These are phyloP conservation scores for Stomatorhinus walkeri DNA, from an alignment of 2,797 vertebrate genomes.

Conservation along the genomic window DNA sequence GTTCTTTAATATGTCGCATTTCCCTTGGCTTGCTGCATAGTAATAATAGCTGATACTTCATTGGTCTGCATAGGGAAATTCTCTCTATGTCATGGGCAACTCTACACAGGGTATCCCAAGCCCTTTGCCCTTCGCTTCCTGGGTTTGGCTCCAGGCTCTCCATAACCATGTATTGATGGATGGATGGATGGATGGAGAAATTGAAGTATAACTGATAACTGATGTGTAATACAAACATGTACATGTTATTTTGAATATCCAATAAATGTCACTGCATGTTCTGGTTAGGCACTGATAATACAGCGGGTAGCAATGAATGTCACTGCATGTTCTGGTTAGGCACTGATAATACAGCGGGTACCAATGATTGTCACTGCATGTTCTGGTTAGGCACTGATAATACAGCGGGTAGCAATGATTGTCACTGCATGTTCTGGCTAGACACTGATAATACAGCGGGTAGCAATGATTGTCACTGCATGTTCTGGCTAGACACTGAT, in stretches of 20 bases:
- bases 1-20: background rate
- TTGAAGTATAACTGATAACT: background rate
- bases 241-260: conserved; percentile 30
- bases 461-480: background rate
- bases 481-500: background rate
- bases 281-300: no score
- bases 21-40: background rate
- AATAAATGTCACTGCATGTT: no score
- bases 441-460: background rate
- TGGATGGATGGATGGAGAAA: background rate
- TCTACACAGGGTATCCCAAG: background rate
- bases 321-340: background rate
- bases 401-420: background rate
- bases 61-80: background rate
- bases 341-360: background rate
- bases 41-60: background rate
- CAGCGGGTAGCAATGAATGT: background rate
- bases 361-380: background rate
- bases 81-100: background rate
- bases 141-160: background rate
- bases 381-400: background rate
- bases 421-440: background rate
- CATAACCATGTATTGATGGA: background rate
- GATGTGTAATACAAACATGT: background rate
- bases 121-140: background rate